Conservation (phyloP, 2,888 invertebrate genomes). For the Lochmaea capreae region DNA sequence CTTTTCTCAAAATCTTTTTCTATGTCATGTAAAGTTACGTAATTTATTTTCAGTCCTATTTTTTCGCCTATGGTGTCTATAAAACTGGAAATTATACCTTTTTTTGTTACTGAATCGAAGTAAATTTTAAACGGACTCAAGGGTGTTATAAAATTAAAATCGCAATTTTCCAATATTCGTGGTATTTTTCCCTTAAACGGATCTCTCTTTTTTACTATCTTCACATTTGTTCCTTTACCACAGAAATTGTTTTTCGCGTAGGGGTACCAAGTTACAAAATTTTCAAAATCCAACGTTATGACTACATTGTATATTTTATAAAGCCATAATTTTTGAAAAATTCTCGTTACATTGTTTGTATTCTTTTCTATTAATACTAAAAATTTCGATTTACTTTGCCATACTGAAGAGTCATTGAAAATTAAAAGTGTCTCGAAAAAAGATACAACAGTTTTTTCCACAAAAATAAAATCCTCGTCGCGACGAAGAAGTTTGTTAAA, state of each 20-base stretch:
- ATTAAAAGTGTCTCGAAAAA: neutral
- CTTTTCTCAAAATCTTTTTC: neutral
- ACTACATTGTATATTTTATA: constrained; percentile 12
- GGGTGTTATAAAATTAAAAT: neutral
- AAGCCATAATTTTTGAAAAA: constrained; percentile 2
- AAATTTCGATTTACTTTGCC: constrained; percentile 14
- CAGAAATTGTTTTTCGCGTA: constrained; percentile 14
- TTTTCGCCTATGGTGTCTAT: neutral
- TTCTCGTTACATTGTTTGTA: neutral
- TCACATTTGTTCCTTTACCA: constrained; percentile 9
- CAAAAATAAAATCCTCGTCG: constrained; percentile 13
- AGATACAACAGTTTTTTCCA: neutral
- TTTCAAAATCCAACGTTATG: neutral
- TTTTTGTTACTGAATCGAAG: neutral
- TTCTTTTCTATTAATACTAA: neutral
- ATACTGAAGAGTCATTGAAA: constrained; percentile 10
- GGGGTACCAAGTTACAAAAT: constrained; percentile 17
- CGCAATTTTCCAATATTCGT: neutral
- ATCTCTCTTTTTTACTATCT: neutral
- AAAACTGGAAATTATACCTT: neutral
- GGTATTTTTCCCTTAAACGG: constrained; percentile 11
- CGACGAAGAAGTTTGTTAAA: neutral
- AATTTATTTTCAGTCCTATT: neutral
- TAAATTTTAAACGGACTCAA: neutral
- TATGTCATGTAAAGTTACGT: neutral